These are phyloP conservation scores for Elaphurus davidianus DNA, from an alignment of 2,113 vertebrate genomes.

Conservation along the genomic window DNA sequence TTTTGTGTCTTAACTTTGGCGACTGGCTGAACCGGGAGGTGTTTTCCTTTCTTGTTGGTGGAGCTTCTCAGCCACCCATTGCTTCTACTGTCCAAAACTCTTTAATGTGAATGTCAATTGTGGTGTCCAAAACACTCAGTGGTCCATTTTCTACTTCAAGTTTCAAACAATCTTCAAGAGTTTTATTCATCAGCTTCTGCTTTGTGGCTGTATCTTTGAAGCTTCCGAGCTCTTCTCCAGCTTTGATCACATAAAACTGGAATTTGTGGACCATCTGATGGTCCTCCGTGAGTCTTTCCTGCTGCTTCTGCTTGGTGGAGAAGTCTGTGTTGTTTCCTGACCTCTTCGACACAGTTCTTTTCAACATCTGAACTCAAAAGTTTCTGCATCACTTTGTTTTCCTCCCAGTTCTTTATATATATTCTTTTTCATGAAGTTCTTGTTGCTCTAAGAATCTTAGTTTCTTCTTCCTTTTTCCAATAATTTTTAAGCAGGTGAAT, in stretches of 20 bases:
- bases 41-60: conserved; percentile 90
- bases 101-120: neutral
- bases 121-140: neutral
- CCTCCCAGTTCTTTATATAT: conserved; percentile 90
- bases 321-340: conserved; percentile 92
- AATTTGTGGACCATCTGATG: conserved; percentile 88
- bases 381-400: conserved; percentile 90
- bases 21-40: conserved; percentile 87
- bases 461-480: conserved; percentile 91
- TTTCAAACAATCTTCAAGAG: neutral
- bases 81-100: conserved; percentile 88
- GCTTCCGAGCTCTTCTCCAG: conserved; percentile 94
- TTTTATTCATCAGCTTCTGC: conserved; percentile 89
- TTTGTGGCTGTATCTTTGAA: conserved; percentile 90
- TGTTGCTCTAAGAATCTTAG: conserved; percentile 84
- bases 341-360: conserved; percentile 95
- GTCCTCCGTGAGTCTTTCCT: conserved; percentile 86
- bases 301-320: conserved; percentile 85
- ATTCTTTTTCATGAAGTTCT: conserved; percentile 79
- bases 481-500: conserved; percentile 93
- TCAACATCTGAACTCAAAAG: conserved; percentile 93
- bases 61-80: conserved; percentile 88
- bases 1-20: conserved; percentile 78
- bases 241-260: conserved; percentile 94
- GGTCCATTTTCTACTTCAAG: neutral